Base-by-base conservation (phyloP, 2,797 vertebrate species). In the Parotocinclus haroldoi region DNA sequence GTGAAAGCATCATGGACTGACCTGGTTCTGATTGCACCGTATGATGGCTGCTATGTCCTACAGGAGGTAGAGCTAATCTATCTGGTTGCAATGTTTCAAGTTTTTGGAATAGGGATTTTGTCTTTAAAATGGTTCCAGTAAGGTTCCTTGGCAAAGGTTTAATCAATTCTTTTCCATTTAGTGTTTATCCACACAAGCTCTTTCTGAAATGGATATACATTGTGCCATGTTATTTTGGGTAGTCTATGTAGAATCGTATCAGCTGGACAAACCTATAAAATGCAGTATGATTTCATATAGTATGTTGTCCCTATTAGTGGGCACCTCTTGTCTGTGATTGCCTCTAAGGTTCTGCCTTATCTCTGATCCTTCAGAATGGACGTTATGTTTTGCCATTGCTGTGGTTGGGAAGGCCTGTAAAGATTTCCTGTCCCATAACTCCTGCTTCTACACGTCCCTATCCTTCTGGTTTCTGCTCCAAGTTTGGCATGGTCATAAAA, bases 321-420 rank as follows among this genome's bases (percentile, higher is more conserved):
- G 27, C 5, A 27, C 5, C 27, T 27, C 27, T 5, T 27, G 2
- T 27, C 2, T 27, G 27, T 27, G n/a, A n/a, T n/a, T n/a, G 2
- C 27, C 42, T 44, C 42, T 44, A 13, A 10, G 5, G 10, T 46
- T 11, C 10, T 50, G 13, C 14, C 6, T 16, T 16, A 6, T 49
- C 4, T 52, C 4, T 45, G 12, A 3, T 42, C 5, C 46, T 13
- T 78, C 73, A 92, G 90, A 84, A 88, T 75, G 87, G 76, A 58
- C 86, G 68, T 49, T 87, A 88, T 58, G 81, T 89, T 55, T 76
- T 91, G 48, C 82, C 89, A 3, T 40, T 92, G 80, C 71, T 82
- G 75, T 91, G 89, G 90, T 78, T 76, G 82, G 87, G 75, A 27
- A 83, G 18, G 49, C 85, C 84, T 0, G 66, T 92, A 63, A 88